These are phyloP conservation scores for Atrina japonica DNA, from an alignment of 2,888 invertebrate genomes.

Conservation along the genomic window DNA sequence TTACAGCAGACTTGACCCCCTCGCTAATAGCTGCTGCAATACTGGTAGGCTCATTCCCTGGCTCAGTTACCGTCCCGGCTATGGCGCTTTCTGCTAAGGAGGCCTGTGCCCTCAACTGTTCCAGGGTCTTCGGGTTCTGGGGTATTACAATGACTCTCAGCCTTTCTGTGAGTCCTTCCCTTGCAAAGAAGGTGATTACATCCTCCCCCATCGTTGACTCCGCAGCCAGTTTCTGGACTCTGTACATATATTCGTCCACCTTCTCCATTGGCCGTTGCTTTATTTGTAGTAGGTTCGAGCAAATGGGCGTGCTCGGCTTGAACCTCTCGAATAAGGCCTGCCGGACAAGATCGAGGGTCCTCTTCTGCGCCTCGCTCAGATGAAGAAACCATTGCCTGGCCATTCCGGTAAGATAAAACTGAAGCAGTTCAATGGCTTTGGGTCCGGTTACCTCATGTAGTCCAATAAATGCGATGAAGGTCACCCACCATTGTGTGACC, in stretches of 20 bases:
- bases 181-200: not conserved
- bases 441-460: not conserved
- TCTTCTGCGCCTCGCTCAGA: not conserved
- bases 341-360: not conserved
- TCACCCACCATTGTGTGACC: not conserved
- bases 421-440: not conserved
- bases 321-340: constrained; percentile 1
- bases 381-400: not conserved
- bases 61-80: not conserved
- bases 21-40: not conserved
- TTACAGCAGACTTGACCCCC: not conserved
- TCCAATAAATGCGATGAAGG: not conserved
- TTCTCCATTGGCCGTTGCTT: not conserved
- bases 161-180: not conserved
- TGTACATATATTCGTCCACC: not conserved
- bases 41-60: not conserved
- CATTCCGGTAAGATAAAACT: not conserved
- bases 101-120: not conserved
- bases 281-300: not conserved
- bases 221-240: not conserved
- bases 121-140: not conserved
- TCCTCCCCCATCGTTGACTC: constrained; percentile 1
- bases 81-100: not conserved
- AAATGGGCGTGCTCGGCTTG: not conserved
- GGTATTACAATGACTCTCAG: not conserved